Base-by-base conservation (phyloP, 1,140 invertebrate genomes). In the Papilio polyxenes region DNA sequence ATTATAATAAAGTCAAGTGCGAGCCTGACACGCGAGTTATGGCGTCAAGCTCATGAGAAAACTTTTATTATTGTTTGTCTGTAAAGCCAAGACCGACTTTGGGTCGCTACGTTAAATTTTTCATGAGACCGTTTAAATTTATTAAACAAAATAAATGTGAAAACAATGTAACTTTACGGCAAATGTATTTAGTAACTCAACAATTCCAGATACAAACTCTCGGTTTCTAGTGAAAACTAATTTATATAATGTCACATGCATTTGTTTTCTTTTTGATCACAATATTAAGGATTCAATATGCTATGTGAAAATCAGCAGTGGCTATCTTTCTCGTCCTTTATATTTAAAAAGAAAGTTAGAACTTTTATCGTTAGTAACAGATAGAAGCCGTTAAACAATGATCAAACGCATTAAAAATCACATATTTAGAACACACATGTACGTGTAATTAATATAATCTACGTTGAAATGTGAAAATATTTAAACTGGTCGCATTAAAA, bases 1-100 rank as follows among this genome's bases (percentile, higher is more conserved):
- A 80, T 80, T 80, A 80, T 80, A 80, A 80, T 69, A 80, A 80
- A 59, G 78, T 80, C 78, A 80, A 80, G 78, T 80, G 56, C 78
- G 78, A 80, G 78, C 78, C 78, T 53, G 59, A 80, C 56, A 40
- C 78, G 44, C 15, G 59, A 80, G 78, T 69, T 80, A 77, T 76
- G 75, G n/a, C 59, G 17, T 80, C 65, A 80, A 80, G 62, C 40
- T 31, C 37, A 40, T 69, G 78, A 69, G 78, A 69, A 79, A 76
- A 31, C 15, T 49, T 77, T 51, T 77, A 31, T 15, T 44, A 6
- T 48, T 49, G 40, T 20, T 74, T 74, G 74, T 77, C 53, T 51
- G 20, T 51, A 51, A 49, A 31, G 23, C 23, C 23, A 31, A 31
- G 23, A 31, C 23, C 23, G 0, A 31, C 23, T 31, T 31, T 31